Percentiles rank a stretch among this genome's conserved stretches.
These are phyloP conservation scores for Eclectus roratus DNA, from an alignment of 2,113 vertebrate species.

Conservation along the genomic window DNA sequence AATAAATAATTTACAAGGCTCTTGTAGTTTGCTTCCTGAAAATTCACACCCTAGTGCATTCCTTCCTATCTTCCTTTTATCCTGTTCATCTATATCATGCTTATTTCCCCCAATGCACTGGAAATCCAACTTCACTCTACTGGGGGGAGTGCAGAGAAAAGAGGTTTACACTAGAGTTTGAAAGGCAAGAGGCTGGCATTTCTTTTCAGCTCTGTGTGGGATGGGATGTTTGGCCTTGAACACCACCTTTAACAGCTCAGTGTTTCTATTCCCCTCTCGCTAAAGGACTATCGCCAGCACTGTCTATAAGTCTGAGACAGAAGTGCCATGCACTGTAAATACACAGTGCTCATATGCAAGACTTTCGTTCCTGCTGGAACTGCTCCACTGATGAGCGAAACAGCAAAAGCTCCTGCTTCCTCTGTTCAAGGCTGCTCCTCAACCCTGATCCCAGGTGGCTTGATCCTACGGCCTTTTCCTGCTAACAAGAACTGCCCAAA, in stretches of 20 bases:
- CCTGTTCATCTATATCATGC: not conserved
- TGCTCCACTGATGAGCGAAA: not conserved
- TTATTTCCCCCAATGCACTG: not conserved
- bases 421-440: not conserved
- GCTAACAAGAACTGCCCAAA: not conserved
- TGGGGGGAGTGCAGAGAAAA: not conserved
- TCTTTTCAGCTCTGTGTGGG: not conserved
- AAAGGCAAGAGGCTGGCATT: not conserved
- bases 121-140: not conserved
- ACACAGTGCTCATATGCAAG: accelerated
- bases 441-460: not conserved
- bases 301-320: accelerated
- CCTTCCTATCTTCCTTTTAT: not conserved
- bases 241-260: not conserved
- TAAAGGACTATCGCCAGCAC: accelerated
- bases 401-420: not conserved
- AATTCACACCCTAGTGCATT: not conserved
- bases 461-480: not conserved
- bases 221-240: not conserved
- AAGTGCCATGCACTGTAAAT: not conserved
- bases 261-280: not conserved
- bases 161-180: not conserved
- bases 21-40: not conserved
- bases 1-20: not conserved
- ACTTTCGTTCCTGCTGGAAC: not conserved